Conservation (phyloP, 1,140 invertebrate species). For the Drosophila subobscura region DNA sequence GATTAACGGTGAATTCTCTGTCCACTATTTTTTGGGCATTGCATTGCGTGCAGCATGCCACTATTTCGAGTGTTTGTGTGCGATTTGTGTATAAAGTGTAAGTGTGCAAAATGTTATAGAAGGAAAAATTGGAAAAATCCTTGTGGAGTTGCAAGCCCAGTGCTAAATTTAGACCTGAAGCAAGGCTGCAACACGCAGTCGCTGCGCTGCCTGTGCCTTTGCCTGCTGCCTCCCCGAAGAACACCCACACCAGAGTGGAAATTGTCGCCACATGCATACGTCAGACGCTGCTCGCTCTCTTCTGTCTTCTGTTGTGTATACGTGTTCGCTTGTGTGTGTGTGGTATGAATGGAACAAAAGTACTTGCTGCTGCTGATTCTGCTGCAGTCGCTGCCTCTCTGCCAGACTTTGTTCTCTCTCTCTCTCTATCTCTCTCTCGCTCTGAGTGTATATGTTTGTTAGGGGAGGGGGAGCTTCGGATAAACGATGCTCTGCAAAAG, state of each 20-base stretch:
- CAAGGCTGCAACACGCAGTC: conserved; percentile 74
- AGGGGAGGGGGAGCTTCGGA: conserved; percentile 8
- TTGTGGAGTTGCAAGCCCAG: conserved; percentile 75
- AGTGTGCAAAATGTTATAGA: conserved; percentile 11
- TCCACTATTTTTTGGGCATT: no score
- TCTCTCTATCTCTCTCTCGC: not conserved
- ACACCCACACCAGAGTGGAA: conserved; percentile 51
- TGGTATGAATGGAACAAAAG: conserved; percentile 80
- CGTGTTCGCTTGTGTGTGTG: conserved; percentile 41
- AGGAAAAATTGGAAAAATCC: conserved; percentile 23
- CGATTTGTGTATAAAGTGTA: conserved; percentile 4
- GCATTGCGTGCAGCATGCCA: no score
- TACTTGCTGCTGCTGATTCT: conserved; percentile 41
- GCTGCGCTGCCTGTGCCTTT: conserved; percentile 25
- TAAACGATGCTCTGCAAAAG: no score
- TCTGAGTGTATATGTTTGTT: conserved; percentile 23
- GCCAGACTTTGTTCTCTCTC: conserved; percentile 35
- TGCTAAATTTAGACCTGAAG: conserved; percentile 81
- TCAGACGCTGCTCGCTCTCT: conserved; percentile 47
- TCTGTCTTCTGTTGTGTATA: no score
- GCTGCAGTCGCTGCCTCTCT: not conserved
- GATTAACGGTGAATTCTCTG: conserved; percentile 6
- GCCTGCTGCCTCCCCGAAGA: conserved; percentile 53
- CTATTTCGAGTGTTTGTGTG: not conserved
- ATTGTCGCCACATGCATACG: conserved; percentile 58